Conservation (phyloP, 2,888 invertebrate genomes). For the Marronus borbonicus region DNA sequence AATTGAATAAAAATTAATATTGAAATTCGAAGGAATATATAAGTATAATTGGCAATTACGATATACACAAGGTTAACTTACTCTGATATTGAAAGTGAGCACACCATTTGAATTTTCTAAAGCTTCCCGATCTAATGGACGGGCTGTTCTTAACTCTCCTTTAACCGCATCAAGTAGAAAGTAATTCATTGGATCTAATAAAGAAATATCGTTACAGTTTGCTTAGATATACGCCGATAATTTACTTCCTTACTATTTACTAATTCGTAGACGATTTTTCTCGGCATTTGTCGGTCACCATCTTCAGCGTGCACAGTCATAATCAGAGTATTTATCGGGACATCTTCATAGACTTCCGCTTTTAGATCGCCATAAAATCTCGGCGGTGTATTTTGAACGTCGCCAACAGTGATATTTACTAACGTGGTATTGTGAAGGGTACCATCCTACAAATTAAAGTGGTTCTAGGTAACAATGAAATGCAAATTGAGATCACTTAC, state of each 20-base stretch:
- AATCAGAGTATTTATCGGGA: slow-evolving; percentile 86
- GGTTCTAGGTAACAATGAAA: not conserved
- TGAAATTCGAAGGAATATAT: too few relatives aligned
- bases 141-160: slow-evolving; percentile 88
- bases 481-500: slow-evolving; percentile 73
- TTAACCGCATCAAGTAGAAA: slow-evolving; percentile 85
- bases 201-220: not conserved
- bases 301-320: slow-evolving; percentile 87
- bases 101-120: slow-evolving; percentile 85
- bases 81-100: slow-evolving; percentile 82
- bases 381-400: slow-evolving; percentile 91
- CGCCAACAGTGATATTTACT: slow-evolving; percentile 85
- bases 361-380: slow-evolving; percentile 86
- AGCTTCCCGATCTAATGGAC: slow-evolving; percentile 88
- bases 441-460: slow-evolving; percentile 78
- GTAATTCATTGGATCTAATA: slow-evolving; percentile 88
- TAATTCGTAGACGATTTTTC: slow-evolving; percentile 84
- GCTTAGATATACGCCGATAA: not conserved
- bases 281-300: slow-evolving; percentile 87
- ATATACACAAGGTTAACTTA: slow-evolving; percentile 64
- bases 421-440: slow-evolving; percentile 80
- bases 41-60: too few relatives aligned
- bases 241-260: slow-evolving; percentile 79
- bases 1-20: too few relatives aligned
- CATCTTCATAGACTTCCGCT: slow-evolving; percentile 86